A percentile compares a stretch with the other conserved stretches of the same genome.
Conservation (phyloP, 64 coral and sea anemone genomes). For the Hydrozoanthus tunicans region DNA sequence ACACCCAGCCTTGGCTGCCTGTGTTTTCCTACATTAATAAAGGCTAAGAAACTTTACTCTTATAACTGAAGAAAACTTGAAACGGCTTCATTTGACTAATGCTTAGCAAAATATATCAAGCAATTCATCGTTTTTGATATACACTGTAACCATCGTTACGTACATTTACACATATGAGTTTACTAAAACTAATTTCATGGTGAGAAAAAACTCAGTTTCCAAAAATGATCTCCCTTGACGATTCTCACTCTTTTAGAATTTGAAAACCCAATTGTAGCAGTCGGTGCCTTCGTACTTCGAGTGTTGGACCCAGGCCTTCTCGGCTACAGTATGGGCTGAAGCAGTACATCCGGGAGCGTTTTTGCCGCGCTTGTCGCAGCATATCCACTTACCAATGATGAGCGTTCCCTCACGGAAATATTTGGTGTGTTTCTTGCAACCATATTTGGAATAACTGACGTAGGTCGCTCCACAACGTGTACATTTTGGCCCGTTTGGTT, state of each 20-base stretch:
- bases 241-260: neutral
- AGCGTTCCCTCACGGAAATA: slow-evolving; percentile 25
- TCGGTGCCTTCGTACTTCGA: slow-evolving; percentile 21
- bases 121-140: too few species aligned
- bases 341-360: slow-evolving; percentile 28
- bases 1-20: too few species aligned
- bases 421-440: slow-evolving; percentile 41
- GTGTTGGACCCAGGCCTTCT: slow-evolving; percentile 14
- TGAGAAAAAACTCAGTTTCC: neutral
- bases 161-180: too few species aligned
- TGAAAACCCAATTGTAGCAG: slow-evolving; percentile 40
- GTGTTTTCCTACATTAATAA: too few species aligned
- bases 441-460: slow-evolving; percentile 36
- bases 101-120: too few species aligned
- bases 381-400: slow-evolving; percentile 50
- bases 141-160: too few species aligned
- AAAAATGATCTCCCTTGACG: too few species aligned
- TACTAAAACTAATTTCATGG: too few species aligned
- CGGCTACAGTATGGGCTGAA: neutral
- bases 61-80: too few species aligned
- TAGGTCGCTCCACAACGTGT: slow-evolving; percentile 31
- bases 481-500: neutral
- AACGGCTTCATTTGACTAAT: too few species aligned
- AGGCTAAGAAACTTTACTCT: too few species aligned
- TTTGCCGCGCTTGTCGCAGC: slow-evolving; percentile 32